Base-by-base conservation (phyloP, 2,888 invertebrate genomes). In the Drosophila algonquin region DNA sequence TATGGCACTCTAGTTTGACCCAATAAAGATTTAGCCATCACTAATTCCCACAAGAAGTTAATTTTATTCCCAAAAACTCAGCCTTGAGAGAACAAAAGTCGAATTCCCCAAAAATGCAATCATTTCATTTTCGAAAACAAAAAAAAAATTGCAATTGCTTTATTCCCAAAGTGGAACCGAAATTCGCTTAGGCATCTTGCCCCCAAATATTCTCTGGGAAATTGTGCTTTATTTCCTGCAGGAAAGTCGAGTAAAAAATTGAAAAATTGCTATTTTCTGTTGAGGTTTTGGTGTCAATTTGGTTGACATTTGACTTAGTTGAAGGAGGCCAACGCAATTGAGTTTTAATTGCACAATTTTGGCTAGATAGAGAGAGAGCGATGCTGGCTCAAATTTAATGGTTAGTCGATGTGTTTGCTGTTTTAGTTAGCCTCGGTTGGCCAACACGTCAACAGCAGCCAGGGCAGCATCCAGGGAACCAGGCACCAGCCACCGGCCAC, bases 261-360 rank as follows among this genome's bases (percentile, higher is more conserved):
- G 30, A 4, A 30, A 14, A 47, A 27, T 45, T 24, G 14, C 46
- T 24, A 21, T 50, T 61, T 18, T 3, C 14, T 32, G 10, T 10
- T 45, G 24, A 12, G 58, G 48, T 32, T 7, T 40, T 45, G 50
- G 24, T 18, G 27, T 35, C 18, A 16, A 51, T 50, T 67, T 51
- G 12, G 35, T 27, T 35, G 27, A 57, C 24, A n/a, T 32, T 5
- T 5, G 7, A 16, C 32, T 44, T 53, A 35, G 10, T 46, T 30
- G n/a, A 7, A 30, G n/a, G 27, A 1, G 50, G n/a, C 44, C 47
- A 53, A 63, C 59, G 56, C 61, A 79, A 88, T 88, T 73, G 75
- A 64, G 70, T 82, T 86, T 84, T 88, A 84, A 88, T 88, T 83
- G 81, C 75, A 65, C 73, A 73, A 75, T 73, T 79, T 72, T 48